These are phyloP conservation scores for Trissolcus basalis DNA, from an alignment of 1,140 invertebrate species.

Conservation along the genomic window DNA sequence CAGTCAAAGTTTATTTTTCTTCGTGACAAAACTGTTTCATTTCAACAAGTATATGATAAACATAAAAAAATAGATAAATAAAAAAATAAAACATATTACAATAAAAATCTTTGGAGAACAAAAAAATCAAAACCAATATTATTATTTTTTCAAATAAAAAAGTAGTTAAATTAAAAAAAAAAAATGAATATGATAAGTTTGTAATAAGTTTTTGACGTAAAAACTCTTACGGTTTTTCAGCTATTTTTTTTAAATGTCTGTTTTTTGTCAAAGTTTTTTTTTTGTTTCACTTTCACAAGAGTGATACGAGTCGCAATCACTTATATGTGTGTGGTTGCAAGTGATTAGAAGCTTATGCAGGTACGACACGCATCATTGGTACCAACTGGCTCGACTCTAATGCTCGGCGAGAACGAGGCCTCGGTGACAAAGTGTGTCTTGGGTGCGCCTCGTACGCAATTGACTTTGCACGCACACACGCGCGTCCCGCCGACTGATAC, in stretches of 20 bases:
- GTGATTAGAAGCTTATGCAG: constrained; percentile 47
- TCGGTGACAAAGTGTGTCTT: constrained; percentile 69
- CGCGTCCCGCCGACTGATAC: constrained; percentile 18
- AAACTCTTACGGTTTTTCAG: too few species aligned
- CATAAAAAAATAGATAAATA: too few species aligned
- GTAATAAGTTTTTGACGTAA: too few species aligned
- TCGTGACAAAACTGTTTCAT: too few species aligned
- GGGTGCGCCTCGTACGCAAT: constrained; percentile 62
- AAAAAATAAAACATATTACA: too few species aligned
- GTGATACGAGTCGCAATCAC: constrained; percentile 13
- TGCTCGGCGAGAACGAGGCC: constrained; percentile 56
- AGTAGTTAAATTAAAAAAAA: too few species aligned
- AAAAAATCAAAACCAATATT: too few species aligned
- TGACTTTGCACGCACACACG: constrained; percentile 34
- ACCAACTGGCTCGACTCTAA: constrained; percentile 43
- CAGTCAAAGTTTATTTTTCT: constrained; percentile 34
- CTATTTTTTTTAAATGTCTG: too few species aligned
- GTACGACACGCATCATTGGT: constrained; percentile 38
- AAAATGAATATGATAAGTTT: too few species aligned
- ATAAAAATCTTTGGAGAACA: too few species aligned
- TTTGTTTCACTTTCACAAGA: not conserved
- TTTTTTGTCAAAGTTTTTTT: not conserved
- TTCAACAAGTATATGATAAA: too few species aligned
- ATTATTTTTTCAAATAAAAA: too few species aligned
- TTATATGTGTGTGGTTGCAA: constrained; percentile 20